phyloP scores from a whole-genome alignment of 2,113 vertebrate genomes.

The Bufo bufo region DNA sequence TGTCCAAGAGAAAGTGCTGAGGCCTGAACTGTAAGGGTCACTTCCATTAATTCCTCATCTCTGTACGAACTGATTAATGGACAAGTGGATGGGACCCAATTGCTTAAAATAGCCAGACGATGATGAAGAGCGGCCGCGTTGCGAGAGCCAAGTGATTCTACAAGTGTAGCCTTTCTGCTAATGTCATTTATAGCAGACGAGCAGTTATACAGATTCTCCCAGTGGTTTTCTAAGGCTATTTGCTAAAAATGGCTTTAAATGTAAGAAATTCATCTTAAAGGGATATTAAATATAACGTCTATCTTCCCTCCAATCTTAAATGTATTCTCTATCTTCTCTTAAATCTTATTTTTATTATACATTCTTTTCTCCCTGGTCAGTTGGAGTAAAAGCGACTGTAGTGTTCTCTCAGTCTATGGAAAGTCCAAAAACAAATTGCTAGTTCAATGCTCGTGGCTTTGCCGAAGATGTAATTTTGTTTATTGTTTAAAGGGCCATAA shows the following conservation, averaged over 20 bases:
- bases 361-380: background rate
- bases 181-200: background rate
- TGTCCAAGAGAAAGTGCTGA: slow-evolving; percentile 35
- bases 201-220: background rate
- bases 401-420: background rate
- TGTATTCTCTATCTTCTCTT: background rate
- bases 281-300: background rate
- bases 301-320: too few species aligned
- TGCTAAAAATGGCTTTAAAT: background rate
- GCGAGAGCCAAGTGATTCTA: background rate
- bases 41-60: slow-evolving; percentile 45
- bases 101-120: slow-evolving; percentile 46
- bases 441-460: too few species aligned
- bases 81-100: slow-evolving; percentile 15
- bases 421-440: background rate
- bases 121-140: slow-evolving; percentile 54
- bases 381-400: background rate
- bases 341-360: background rate
- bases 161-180: background rate
- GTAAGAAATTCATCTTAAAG: background rate
- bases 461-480: too few species aligned
- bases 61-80: slow-evolving; percentile 57
- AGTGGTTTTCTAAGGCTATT: background rate
- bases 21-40: slow-evolving; percentile 42
- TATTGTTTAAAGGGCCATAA: too few species aligned